Conservation (phyloP, 2,888 invertebrate species). For the Lochmaea capreae region DNA sequence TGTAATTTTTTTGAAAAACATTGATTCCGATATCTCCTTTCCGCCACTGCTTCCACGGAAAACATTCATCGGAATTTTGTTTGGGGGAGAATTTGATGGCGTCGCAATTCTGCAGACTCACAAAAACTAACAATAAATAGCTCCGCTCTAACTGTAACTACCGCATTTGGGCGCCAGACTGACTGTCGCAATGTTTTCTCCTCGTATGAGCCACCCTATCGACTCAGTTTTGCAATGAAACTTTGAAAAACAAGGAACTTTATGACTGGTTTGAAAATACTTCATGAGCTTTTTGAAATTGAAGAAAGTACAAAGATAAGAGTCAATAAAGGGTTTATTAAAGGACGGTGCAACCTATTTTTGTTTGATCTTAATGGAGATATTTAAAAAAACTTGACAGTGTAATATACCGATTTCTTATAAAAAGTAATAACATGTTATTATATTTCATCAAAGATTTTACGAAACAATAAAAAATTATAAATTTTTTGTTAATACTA, state of each 20-base stretch:
- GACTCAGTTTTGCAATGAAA: conserved; percentile 18
- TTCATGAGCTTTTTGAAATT: background rate
- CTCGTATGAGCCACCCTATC: conserved; percentile 18
- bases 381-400: too few relatives aligned
- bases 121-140: conserved; percentile 51
- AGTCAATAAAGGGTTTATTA: background rate
- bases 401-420: too few relatives aligned
- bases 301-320: background rate
- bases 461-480: too few relatives aligned
- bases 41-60: background rate
- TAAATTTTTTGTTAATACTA: too few relatives aligned
- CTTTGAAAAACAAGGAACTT: conserved; percentile 13
- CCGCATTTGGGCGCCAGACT: conserved; percentile 43
- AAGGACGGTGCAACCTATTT: background rate
- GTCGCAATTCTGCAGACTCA: conserved; percentile 46
- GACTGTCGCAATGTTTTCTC: conserved; percentile 42
- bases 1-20: too few relatives aligned
- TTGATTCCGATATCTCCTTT: background rate
- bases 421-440: too few relatives aligned
- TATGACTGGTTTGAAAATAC: conserved; percentile 11
- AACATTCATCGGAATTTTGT: conserved; percentile 18
- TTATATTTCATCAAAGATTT: too few relatives aligned
- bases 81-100: conserved; percentile 40
- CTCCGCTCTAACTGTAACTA: conserved; percentile 42
- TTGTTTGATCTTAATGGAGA: background rate